Evolutionary conservation across 2,797 vertebrate species (phyloP).

Genomic region (Harpagifer antarcticus): DNA sequence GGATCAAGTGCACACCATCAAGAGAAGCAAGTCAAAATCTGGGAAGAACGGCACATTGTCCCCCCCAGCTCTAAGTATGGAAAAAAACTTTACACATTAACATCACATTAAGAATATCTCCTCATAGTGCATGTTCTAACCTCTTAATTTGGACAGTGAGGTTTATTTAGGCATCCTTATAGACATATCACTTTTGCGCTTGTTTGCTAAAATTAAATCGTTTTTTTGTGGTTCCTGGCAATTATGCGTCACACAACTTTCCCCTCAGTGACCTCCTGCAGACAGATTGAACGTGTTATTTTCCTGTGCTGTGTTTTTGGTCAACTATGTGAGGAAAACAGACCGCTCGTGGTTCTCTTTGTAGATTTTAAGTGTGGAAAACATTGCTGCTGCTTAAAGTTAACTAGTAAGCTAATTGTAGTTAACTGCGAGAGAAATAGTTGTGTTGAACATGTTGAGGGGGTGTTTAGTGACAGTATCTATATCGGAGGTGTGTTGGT

Average conservation of each 20-base stretch:
- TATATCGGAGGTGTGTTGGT: not conserved
- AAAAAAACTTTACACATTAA: not conserved
- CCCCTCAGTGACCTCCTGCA: not conserved
- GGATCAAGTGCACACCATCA: conserved; percentile 80
- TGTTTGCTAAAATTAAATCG: not conserved
- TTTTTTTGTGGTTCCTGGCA: not conserved
- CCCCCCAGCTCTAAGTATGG: conserved; percentile 69
- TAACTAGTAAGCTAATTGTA: not conserved
- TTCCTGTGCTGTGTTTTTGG: too few species aligned
- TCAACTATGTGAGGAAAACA: not conserved
- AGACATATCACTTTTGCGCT: too few species aligned
- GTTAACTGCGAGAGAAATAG: not conserved
- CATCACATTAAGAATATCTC: not conserved
- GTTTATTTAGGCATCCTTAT: not conserved
- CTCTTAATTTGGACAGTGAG: not conserved
- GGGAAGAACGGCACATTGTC: conserved; percentile 45
- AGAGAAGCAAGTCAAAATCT: conserved; percentile 74
- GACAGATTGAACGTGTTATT: not conserved
- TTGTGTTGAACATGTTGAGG: not conserved
- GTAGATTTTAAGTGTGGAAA: not conserved
- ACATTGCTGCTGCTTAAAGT: not conserved
- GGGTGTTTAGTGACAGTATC: too few species aligned
- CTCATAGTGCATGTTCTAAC: too few species aligned
- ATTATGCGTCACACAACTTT: not conserved
- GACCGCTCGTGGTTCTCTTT: not conserved